Evolutionary conservation across 30 jellyfish, hydroid and myxozoan genomes (phyloP).

Genomic region (Hydractinia echinata): DNA sequence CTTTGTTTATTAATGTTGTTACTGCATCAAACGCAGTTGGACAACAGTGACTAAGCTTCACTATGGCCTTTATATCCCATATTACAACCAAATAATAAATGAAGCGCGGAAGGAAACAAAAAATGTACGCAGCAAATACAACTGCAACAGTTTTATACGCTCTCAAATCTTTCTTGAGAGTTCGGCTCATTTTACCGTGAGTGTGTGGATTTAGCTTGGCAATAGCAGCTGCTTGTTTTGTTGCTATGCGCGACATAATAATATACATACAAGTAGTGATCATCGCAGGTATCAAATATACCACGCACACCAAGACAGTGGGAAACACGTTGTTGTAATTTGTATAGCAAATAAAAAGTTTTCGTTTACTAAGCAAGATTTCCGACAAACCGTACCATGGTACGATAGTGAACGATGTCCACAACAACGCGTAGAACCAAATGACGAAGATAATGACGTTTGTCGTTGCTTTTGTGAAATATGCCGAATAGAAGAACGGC

Average conservation of each 20-base stretch:
- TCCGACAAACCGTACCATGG: neutral
- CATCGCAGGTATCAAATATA: slow-evolving; percentile 5
- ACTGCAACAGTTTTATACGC: slow-evolving; percentile 4
- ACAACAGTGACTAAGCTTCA: neutral
- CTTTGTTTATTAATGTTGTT: neutral
- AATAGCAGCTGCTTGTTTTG: slow-evolving; percentile 11
- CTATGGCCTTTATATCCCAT: neutral
- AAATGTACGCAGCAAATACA: slow-evolving; percentile 9
- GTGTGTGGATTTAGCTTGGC: neutral
- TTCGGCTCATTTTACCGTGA: neutral
- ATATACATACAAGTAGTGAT: neutral
- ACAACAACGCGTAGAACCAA: neutral
- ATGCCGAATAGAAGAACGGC: neutral
- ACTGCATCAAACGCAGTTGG: neutral
- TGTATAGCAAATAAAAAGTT: neutral
- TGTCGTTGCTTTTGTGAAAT: neutral
- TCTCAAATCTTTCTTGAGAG: neutral
- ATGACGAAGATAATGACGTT: neutral
- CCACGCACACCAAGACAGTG: neutral
- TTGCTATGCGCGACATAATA: neutral
- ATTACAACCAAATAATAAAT: neutral
- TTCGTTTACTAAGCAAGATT: no score
- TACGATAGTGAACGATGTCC: neutral
- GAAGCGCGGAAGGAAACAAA: slow-evolving; percentile 11
- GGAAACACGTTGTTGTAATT: neutral